phyloP scores from a whole-genome alignment of 2,888 invertebrate species.

The Pimpla rufipes region DNA sequence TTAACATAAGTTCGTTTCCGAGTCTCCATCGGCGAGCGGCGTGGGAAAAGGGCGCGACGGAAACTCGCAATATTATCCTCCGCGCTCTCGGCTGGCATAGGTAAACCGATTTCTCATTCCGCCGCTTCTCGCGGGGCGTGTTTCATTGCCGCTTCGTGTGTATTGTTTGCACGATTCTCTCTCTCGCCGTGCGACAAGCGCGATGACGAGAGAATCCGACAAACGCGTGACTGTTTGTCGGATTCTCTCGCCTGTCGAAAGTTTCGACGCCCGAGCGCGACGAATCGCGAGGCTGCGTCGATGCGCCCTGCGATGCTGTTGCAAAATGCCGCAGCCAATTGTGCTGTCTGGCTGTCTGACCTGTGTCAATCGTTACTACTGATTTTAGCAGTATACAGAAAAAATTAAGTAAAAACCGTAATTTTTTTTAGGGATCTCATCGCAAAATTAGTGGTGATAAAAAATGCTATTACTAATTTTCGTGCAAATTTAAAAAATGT shows the following conservation, averaged over 20 bases:
- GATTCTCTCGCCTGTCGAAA: slow-evolving; percentile 33
- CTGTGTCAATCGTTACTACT: no score
- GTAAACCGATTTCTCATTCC: slow-evolving; percentile 53
- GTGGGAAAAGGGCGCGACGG: background rate
- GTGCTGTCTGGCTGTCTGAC: no score
- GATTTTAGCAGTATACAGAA: no score
- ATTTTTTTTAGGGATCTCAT: no score
- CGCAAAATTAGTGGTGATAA: no score
- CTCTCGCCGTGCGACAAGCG: background rate
- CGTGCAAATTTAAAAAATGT: no score
- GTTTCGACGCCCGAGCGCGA: slow-evolving; percentile 33
- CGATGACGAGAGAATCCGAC: background rate
- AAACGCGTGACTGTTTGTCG: background rate
- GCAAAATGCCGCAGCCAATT: no score
- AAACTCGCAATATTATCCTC: slow-evolving; percentile 54
- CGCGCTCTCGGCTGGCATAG: slow-evolving; percentile 44
- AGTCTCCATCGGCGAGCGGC: slow-evolving; percentile 25
- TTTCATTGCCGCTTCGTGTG: background rate
- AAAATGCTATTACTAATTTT: no score
- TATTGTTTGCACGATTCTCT: slow-evolving; percentile 46
- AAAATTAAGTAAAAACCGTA: no score
- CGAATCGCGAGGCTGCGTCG: background rate
- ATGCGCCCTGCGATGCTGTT: no score
- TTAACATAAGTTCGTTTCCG: slow-evolving; percentile 65
- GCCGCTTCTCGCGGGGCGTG: no score